These are phyloP conservation scores for Brevipalpus yothersi DNA, from an alignment of 1,140 invertebrate genomes.

Conservation along the genomic window DNA sequence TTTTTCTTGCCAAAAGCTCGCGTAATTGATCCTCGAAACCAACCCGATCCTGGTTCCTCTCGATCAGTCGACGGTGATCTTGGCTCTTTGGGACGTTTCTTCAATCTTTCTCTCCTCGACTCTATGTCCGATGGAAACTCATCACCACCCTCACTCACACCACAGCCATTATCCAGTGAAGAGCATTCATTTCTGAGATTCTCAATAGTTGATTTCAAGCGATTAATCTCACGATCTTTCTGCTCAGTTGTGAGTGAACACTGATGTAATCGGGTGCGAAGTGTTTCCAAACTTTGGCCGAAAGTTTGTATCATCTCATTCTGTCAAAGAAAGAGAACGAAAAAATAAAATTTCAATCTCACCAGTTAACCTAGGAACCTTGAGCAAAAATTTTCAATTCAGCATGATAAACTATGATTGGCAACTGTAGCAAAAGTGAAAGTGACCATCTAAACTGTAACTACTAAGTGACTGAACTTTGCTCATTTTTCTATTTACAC, in stretches of 20 bases:
- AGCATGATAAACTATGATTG: no score
- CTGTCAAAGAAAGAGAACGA: not conserved
- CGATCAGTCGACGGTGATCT: not conserved
- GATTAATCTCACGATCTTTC: slow-evolving; percentile 78
- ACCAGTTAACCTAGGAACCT: no score
- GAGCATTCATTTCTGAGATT: slow-evolving; percentile 24
- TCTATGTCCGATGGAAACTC: not conserved
- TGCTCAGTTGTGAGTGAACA: slow-evolving; percentile 73
- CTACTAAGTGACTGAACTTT: no score
- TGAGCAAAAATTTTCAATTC: no score
- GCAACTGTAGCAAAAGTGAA: no score
- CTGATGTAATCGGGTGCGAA: slow-evolving; percentile 83
- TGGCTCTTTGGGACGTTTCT: not conserved
- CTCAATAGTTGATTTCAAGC: slow-evolving; percentile 72
- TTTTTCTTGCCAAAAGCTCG: slow-evolving; percentile 49
- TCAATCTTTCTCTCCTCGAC: not conserved
- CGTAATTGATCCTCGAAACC: slow-evolving; percentile 82
- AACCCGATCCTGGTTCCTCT: slow-evolving; percentile 9
- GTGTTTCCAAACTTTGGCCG: slow-evolving; percentile 82
- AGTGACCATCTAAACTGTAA: no score
- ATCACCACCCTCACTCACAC: not conserved
- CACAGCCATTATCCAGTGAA: not conserved
- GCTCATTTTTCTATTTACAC: no score
- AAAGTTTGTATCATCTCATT: slow-evolving; percentile 91
- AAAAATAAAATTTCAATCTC: no score